Conservation (phyloP, 1,140 invertebrate species). For the Ylistrum balloti region DNA sequence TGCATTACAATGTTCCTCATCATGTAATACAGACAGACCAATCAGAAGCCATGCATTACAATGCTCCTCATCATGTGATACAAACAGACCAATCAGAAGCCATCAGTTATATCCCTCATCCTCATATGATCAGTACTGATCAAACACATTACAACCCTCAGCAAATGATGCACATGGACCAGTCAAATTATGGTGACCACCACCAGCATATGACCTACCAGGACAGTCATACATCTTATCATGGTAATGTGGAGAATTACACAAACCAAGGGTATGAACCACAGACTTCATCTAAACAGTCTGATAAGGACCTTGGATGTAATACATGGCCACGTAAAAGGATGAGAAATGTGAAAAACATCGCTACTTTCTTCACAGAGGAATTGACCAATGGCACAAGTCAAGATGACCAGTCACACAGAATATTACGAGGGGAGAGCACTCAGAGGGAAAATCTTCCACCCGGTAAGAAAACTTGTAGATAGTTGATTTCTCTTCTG, state of each 20-base stretch:
- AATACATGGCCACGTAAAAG: slow-evolving; percentile 73
- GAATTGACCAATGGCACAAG: slow-evolving; percentile 52
- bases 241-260: slow-evolving; percentile 48
- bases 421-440: slow-evolving; percentile 58
- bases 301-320: slow-evolving; percentile 49
- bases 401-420: slow-evolving; percentile 56
- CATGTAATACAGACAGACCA: slow-evolving; percentile 19
- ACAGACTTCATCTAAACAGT: slow-evolving; percentile 42
- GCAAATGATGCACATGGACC: slow-evolving; percentile 41
- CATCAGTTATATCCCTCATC: slow-evolving; percentile 44
- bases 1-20: slow-evolving; percentile 19
- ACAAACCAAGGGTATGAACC: background rate
- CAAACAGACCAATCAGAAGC: slow-evolving; percentile 42
- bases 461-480: slow-evolving; percentile 48
- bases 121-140: slow-evolving; percentile 17
- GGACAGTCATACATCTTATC: slow-evolving; percentile 41
- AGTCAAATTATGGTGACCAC: slow-evolving; percentile 29
- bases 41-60: slow-evolving; percentile 48
- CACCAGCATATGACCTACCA: background rate
- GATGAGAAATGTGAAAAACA: slow-evolving; percentile 56
- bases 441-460: slow-evolving; percentile 59
- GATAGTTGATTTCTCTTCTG: background rate
- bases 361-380: slow-evolving; percentile 54
- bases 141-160: slow-evolving; percentile 28
- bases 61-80: background rate